A percentile compares a stretch with the other conserved stretches of the same genome.
Evolutionary conservation across 1,140 invertebrate genomes (phyloP).

Genomic region (Condylostylus longicornis): DNA sequence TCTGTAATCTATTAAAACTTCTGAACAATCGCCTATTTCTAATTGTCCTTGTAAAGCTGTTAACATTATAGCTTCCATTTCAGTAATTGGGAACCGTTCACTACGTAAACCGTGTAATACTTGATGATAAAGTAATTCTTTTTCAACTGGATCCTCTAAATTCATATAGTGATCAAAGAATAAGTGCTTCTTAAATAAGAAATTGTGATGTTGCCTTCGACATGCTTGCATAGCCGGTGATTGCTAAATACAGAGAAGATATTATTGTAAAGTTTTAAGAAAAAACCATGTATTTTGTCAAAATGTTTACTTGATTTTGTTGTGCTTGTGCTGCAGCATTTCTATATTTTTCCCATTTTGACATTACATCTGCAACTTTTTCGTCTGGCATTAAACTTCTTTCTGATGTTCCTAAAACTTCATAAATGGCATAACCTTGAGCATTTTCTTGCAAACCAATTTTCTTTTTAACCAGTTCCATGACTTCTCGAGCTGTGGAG

Average conservation of each 20-base stretch:
- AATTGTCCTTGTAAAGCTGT: slow-evolving; percentile 86
- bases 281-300: not conserved
- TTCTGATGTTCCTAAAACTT: slow-evolving; percentile 56
- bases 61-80: slow-evolving; percentile 88
- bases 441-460: slow-evolving; percentile 76
- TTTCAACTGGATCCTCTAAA: slow-evolving; percentile 75
- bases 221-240: slow-evolving; percentile 33
- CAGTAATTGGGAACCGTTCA: slow-evolving; percentile 78
- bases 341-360: slow-evolving; percentile 83
- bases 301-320: slow-evolving; percentile 17
- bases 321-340: slow-evolving; percentile 40
- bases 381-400: slow-evolving; percentile 69
- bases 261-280: slow-evolving; percentile 3
- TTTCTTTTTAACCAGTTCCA: slow-evolving; percentile 79
- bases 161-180: slow-evolving; percentile 78
- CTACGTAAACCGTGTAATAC: slow-evolving; percentile 76
- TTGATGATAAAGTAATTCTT: slow-evolving; percentile 92
- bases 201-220: slow-evolving; percentile 42
- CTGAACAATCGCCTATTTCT: slow-evolving; percentile 69
- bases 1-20: slow-evolving; percentile 53
- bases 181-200: slow-evolving; percentile 84
- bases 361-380: slow-evolving; percentile 85
- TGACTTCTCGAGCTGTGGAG: slow-evolving; percentile 78
- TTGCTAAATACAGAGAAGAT: slow-evolving; percentile 20
- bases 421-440: slow-evolving; percentile 43